Evolutionary conservation across 2,797 vertebrate genomes (phyloP).

Genomic region (Pipistrellus pygmaeus): DNA sequence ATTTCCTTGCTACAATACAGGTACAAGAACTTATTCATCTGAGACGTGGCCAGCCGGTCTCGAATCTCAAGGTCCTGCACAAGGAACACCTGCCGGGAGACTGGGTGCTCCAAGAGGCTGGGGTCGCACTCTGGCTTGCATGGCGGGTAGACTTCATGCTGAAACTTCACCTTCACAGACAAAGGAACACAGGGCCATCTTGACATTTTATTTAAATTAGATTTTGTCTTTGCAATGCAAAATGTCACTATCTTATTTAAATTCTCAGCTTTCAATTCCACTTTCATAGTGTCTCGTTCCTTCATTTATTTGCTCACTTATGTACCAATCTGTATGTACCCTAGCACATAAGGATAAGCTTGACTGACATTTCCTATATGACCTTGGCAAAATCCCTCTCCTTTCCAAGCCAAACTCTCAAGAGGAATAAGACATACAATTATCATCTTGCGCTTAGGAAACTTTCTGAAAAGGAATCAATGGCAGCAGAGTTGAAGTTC

Average conservation of each 20-base stretch:
- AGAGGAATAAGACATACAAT: neutral
- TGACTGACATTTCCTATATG: neutral
- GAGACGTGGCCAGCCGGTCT: constrained; percentile 96
- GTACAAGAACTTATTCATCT: constrained; percentile 99
- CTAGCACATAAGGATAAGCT: neutral
- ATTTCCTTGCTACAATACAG: constrained; percentile 98
- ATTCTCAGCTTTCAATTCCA: neutral
- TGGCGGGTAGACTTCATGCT: constrained; percentile 96
- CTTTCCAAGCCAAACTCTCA: constrained; percentile 17
- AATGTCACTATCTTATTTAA: neutral
- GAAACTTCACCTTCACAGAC: constrained; percentile 94
- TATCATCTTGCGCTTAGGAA: neutral
- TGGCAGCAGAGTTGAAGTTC: neutral
- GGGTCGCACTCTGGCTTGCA: constrained; percentile 81
- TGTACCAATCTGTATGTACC: neutral
- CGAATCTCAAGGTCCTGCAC: constrained; percentile 98
- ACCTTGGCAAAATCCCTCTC: neutral
- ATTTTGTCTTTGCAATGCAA: neutral
- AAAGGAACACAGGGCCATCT: neutral
- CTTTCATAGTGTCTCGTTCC: neutral
- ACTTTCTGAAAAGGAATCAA: neutral
- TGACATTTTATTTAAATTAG: neutral
- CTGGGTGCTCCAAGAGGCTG: constrained; percentile 91
- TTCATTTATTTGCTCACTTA: neutral
- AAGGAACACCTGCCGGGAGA: constrained; percentile 96